Percentiles rank a stretch among this genome's conserved stretches.
These are phyloP conservation scores for Tillus elongatus DNA, from an alignment of 2,888 invertebrate genomes.

Conservation along the genomic window DNA sequence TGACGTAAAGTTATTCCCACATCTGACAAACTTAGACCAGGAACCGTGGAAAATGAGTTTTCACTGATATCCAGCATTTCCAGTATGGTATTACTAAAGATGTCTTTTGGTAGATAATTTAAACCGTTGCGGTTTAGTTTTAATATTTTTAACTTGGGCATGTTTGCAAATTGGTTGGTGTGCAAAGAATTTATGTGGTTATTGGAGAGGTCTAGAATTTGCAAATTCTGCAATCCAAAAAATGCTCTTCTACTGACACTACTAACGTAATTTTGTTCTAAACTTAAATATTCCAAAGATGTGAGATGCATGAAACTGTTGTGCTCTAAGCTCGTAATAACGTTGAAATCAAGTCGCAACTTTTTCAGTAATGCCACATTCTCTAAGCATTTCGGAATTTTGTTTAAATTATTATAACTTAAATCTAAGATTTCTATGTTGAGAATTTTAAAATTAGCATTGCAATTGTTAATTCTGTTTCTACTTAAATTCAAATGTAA, in stretches of 20 bases:
- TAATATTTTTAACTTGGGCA: slow-evolving; percentile 63
- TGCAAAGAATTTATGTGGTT: slow-evolving; percentile 70
- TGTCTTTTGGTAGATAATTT: slow-evolving; percentile 64
- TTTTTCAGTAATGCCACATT: slow-evolving; percentile 57
- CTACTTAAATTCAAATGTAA: slow-evolving; percentile 69
- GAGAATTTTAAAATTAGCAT: slow-evolving; percentile 44
- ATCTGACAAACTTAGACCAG: slow-evolving; percentile 66
- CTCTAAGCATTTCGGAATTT: slow-evolving; percentile 59
- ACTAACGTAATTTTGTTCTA: slow-evolving; percentile 66
- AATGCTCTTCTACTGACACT: slow-evolving; percentile 67
- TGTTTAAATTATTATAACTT: slow-evolving; percentile 57
- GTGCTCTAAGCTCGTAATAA: slow-evolving; percentile 58
- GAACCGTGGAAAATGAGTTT: slow-evolving; percentile 72
- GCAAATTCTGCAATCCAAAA: slow-evolving; percentile 62
- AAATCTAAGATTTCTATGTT: slow-evolving; percentile 63
- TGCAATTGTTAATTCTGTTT: slow-evolving; percentile 50
- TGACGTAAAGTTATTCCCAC: slow-evolving; percentile 70
- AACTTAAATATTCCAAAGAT: slow-evolving; percentile 62
- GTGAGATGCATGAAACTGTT: slow-evolving; percentile 65
- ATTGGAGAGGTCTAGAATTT: slow-evolving; percentile 68
- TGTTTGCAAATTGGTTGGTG: slow-evolving; percentile 69
- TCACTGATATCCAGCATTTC: slow-evolving; percentile 72
- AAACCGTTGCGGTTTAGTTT: slow-evolving; percentile 65
- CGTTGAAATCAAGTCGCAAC: slow-evolving; percentile 66
- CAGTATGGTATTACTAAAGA: slow-evolving; percentile 69